phyloP scores from a whole-genome alignment of 2,797 vertebrate genomes.

The Sebastes hubbsi region DNA sequence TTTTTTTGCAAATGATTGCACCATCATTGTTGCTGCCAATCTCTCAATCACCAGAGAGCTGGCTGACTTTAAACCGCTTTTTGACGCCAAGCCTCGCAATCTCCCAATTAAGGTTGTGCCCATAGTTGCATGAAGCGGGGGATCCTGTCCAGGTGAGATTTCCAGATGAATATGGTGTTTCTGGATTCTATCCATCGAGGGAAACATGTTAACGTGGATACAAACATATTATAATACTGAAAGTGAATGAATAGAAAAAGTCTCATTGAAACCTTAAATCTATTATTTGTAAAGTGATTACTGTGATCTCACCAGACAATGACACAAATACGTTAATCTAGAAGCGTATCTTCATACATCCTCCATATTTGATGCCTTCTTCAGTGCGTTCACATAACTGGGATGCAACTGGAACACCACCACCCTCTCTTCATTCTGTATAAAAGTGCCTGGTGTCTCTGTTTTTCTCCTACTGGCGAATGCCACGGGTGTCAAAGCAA shows the following conservation, averaged over 20 bases:
- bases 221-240: not conserved
- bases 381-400: not conserved
- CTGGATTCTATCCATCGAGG: not conserved
- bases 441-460: slow-evolving; percentile 16
- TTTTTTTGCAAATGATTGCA: not conserved
- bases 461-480: slow-evolving; percentile 38
- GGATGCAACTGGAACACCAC: not conserved
- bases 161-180: not conserved
- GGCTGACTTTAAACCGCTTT: not conserved
- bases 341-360: not conserved
- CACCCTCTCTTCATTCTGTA: slow-evolving; percentile 14
- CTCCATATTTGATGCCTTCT: slow-evolving; percentile 26
- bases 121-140: slow-evolving; percentile 9
- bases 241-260: not conserved
- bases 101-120: not conserved
- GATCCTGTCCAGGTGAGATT: slow-evolving; percentile 9
- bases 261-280: not conserved
- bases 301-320: not conserved
- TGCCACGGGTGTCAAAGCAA: slow-evolving; percentile 66
- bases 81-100: not conserved
- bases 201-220: not conserved
- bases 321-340: not conserved
- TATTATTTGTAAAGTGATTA: not conserved
- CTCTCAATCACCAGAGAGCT: not conserved
- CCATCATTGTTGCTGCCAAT: not conserved